Base-by-base conservation (phyloP, 2,797 vertebrate genomes). In the Neoniphon sammara region DNA sequence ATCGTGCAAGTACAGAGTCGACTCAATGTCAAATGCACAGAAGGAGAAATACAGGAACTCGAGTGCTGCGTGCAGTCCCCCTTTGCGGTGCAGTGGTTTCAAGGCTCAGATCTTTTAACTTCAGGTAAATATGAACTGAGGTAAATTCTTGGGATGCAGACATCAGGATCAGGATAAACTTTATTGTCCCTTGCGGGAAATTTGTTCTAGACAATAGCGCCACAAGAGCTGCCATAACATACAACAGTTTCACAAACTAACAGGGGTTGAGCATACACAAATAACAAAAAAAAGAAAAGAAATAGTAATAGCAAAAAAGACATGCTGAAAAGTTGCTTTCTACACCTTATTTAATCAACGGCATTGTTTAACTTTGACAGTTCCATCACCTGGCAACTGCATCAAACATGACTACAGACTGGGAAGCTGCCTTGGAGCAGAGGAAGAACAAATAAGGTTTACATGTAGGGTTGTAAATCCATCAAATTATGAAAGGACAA, bases 61-160 rank as follows among this genome's bases (percentile, higher is more conserved):
- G 0, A 5, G 0, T 94, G 93, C 61, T 94, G 93, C 54, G 92
- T 87, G 17, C 75, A 88, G 61, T 0, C 0, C 0, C 2, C 2
- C 1, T 92, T 81, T 58, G 4, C 0, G 0, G 60, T 91, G 3
- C 17, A 18, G 0, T 93, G 91, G 92, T 64, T 62, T 31, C 2
- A 9, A 2, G 21, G 0, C 0, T 0, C 1, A n/a, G 0, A 0
- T 0, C 0, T 0, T 12, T 63, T 75, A 66, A 0, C 0, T 0
- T 50, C 56, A 57, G 3, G 90, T 90, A 77, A 80, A 64, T 50
- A 53, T 57, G 7, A 61, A 36, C 5, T 58, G 3, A 50, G 2
- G 0, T 1, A 55, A 68, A 62, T 1, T 30, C 7, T 7, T 66
- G 0, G n/a, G 27, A 10, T 71, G 4, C 39, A 15, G 23, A 11